phyloP scores from a whole-genome alignment of 2,888 invertebrate genomes.

The Sussaba pulchella region DNA sequence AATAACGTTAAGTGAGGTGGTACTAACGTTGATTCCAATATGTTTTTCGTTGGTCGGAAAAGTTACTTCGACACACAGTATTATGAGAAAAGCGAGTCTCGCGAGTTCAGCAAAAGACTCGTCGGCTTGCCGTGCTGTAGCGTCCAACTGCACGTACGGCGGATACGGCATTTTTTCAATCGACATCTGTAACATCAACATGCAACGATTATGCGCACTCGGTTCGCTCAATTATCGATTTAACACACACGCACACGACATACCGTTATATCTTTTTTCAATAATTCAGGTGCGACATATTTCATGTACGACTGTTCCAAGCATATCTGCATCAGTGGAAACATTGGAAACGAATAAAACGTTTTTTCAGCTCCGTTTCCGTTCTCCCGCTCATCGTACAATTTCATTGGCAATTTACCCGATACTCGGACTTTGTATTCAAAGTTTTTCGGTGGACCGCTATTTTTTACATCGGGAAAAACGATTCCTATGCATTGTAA shows the following conservation, averaged over 20 bases:
- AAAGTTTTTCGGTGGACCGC: conserved; percentile 70
- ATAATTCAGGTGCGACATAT: conserved; percentile 49
- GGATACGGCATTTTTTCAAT: conserved; percentile 82
- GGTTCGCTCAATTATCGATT: no score
- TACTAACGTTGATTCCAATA: conserved; percentile 81
- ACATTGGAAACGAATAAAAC: conserved; percentile 65
- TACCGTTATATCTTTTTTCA: conserved; percentile 32
- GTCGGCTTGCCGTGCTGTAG: conserved; percentile 70
- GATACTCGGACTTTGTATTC: conserved; percentile 77
- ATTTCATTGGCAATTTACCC: conserved; percentile 59
- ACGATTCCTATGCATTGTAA: conserved; percentile 74
- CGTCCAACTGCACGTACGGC: conserved; percentile 75
- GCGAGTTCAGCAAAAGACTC: conserved; percentile 74
- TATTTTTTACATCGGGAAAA: conserved; percentile 70
- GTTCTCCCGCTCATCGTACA: conserved; percentile 69
- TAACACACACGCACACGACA: no score
- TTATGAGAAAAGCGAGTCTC: conserved; percentile 77
- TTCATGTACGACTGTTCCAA: conserved; percentile 77
- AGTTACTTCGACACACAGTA: conserved; percentile 78
- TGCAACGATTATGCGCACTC: no score
- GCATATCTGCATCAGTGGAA: conserved; percentile 78
- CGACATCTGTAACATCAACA: conserved; percentile 75
- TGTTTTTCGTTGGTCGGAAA: conserved; percentile 81
- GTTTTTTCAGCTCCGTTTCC: conserved; percentile 2
- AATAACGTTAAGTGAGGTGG: no score